Percentiles rank a stretch among this genome's conserved stretches.
Conservation (phyloP, 2,797 vertebrate genomes). For the Pangasius mekongensis region DNA sequence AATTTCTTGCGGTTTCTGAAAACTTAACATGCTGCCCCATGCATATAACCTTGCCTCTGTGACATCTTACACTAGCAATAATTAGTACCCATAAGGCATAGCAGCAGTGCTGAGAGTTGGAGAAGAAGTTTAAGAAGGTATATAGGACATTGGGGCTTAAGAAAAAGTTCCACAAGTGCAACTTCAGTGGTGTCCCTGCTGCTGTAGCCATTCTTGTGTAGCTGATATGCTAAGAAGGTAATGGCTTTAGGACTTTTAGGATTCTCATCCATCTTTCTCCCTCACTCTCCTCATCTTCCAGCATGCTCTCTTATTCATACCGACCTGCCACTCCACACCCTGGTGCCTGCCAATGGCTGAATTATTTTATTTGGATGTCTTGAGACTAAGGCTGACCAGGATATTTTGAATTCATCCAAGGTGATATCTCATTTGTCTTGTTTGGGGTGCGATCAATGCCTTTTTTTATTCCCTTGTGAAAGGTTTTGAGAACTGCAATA, state of each 20-base stretch:
- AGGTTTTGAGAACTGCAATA: constrained; percentile 47
- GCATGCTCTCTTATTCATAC: constrained; percentile 31
- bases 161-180: constrained; percentile 29
- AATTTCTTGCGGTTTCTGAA: neutral
- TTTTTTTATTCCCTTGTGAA: constrained; percentile 47
- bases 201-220: neutral
- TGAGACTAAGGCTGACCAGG: constrained; percentile 32
- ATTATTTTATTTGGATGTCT: constrained; percentile 35
- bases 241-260: constrained; percentile 31
- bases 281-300: neutral
- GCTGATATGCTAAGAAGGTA: constrained; percentile 33
- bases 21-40: neutral
- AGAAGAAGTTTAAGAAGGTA: constrained; percentile 19
- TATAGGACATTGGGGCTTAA: constrained; percentile 36
- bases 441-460: constrained; percentile 49
- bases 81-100: constrained; percentile 47
- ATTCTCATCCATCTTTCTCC: constrained; percentile 22
- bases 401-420: constrained; percentile 41
- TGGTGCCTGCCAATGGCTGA: constrained; percentile 5
- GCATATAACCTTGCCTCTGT: neutral
- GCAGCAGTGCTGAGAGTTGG: constrained; percentile 15
- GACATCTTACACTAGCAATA: constrained; percentile 21
- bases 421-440: constrained; percentile 48
- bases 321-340: constrained; percentile 11
- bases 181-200: constrained; percentile 14